Percentiles rank a stretch among this genome's conserved stretches.
Conservation (phyloP, 1,140 invertebrate genomes). For the Thereuonema tuberculata region DNA sequence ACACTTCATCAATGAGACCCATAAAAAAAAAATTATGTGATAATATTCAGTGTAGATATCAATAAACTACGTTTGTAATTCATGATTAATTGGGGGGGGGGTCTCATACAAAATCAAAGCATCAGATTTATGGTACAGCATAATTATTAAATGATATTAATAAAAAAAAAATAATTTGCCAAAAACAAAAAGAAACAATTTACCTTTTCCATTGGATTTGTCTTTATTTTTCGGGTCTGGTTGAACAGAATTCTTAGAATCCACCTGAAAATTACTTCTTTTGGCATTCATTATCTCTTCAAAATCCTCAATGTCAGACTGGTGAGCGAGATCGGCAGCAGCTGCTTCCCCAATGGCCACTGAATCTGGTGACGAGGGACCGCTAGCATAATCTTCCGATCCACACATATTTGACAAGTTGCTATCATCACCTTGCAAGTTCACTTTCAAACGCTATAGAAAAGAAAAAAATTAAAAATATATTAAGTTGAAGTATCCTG, state of each 20-base stretch:
- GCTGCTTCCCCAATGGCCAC: slow-evolving; percentile 17
- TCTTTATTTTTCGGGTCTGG: slow-evolving; percentile 8
- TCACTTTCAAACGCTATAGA: not conserved
- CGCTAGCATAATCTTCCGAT: not conserved
- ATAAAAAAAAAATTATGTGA: too few relatives aligned
- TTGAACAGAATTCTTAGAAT: not conserved
- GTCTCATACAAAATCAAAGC: too few relatives aligned
- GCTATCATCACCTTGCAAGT: slow-evolving; percentile 1
- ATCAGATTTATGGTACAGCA: too few relatives aligned
- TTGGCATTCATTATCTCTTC: slow-evolving; percentile 28
- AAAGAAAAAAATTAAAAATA: not conserved
- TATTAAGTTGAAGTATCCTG: too few relatives aligned
- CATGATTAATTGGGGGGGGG: too few relatives aligned
- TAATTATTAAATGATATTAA: too few relatives aligned
- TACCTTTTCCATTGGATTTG: slow-evolving; percentile 1
- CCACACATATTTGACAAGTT: slow-evolving; percentile 7
- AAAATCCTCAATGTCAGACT: slow-evolving; percentile 25
- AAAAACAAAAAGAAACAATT: too few relatives aligned
- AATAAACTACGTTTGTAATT: too few relatives aligned
- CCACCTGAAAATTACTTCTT: slow-evolving; percentile 9
- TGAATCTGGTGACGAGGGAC: slow-evolving; percentile 15
- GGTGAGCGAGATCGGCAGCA: slow-evolving; percentile 10
- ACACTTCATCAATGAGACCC: too few relatives aligned
- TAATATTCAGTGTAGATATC: too few relatives aligned
- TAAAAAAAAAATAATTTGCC: too few relatives aligned